phyloP scores from a whole-genome alignment of 2,888 invertebrate species.

The Magallana nippona region DNA sequence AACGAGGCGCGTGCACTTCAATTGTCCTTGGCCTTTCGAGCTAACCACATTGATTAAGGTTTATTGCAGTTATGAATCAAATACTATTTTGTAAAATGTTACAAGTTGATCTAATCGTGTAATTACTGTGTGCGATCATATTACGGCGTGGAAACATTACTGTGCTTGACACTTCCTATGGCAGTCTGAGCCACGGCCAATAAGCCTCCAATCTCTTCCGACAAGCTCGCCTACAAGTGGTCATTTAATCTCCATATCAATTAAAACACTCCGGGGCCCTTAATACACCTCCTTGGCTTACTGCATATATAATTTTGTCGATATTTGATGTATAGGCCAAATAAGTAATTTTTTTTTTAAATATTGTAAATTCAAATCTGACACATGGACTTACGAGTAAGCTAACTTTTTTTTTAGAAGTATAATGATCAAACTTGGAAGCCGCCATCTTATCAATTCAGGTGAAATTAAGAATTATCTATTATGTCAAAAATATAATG shows the following conservation, averaged over 20 bases:
- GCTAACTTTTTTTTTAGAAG: too few relatives aligned
- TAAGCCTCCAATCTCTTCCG: neutral
- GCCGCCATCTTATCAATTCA: too few relatives aligned
- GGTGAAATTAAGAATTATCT: too few relatives aligned
- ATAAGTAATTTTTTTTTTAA: too few relatives aligned
- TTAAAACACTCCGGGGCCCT: slow-evolving; percentile 4
- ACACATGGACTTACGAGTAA: too few relatives aligned
- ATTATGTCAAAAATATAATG: too few relatives aligned
- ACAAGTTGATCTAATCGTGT: neutral
- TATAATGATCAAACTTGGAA: too few relatives aligned
- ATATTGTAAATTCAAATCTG: too few relatives aligned
- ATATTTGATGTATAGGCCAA: too few relatives aligned
- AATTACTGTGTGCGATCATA: neutral
- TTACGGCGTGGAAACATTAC: neutral
- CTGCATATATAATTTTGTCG: too few relatives aligned
- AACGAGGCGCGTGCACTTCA: neutral
- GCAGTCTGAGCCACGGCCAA: neutral
- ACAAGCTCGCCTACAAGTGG: slow-evolving; percentile 5
- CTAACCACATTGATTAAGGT: neutral
- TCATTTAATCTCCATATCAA: slow-evolving; percentile 7
- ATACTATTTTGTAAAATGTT: neutral
- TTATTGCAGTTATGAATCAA: neutral
- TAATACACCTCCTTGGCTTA: too few relatives aligned
- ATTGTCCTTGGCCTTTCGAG: neutral
- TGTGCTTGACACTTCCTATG: neutral